phyloP scores from a whole-genome alignment of 2,113 vertebrate species.

The Charina bottae region DNA sequence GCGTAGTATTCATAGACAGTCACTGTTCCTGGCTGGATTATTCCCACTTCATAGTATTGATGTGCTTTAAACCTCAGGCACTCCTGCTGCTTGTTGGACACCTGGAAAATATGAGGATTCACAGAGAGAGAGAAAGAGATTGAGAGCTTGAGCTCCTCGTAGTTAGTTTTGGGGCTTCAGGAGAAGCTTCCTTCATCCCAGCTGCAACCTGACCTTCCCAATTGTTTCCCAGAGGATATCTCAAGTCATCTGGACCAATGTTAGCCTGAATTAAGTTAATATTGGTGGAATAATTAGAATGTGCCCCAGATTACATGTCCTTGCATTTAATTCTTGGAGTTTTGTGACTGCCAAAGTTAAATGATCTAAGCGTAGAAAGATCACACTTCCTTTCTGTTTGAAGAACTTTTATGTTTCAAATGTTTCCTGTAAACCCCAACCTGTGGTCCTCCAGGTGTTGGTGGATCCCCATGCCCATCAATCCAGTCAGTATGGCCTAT shows the following conservation, averaged over 20 bases:
- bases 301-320: background rate
- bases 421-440: background rate
- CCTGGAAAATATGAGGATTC: constrained; percentile 33
- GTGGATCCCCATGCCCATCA: too few relatives aligned
- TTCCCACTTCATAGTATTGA: constrained; percentile 72
- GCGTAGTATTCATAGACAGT: constrained; percentile 87
- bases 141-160: background rate
- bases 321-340: background rate
- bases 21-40: constrained; percentile 83
- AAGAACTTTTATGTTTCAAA: background rate
- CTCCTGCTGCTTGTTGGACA: constrained; percentile 47
- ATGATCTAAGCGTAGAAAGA: background rate
- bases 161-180: background rate
- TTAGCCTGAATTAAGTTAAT: background rate
- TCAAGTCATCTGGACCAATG: too few relatives aligned
- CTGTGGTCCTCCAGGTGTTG: too few relatives aligned
- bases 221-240: too few relatives aligned
- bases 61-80: constrained; percentile 75
- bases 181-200: background rate
- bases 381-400: background rate
- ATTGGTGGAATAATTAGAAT: background rate
- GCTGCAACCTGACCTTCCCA: background rate
- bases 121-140: background rate
- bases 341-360: background rate
- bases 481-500: too few relatives aligned